A percentile compares a stretch with the other conserved stretches of the same genome.
Conservation (phyloP, 2,113 vertebrate genomes). For the Azemiops feae region DNA sequence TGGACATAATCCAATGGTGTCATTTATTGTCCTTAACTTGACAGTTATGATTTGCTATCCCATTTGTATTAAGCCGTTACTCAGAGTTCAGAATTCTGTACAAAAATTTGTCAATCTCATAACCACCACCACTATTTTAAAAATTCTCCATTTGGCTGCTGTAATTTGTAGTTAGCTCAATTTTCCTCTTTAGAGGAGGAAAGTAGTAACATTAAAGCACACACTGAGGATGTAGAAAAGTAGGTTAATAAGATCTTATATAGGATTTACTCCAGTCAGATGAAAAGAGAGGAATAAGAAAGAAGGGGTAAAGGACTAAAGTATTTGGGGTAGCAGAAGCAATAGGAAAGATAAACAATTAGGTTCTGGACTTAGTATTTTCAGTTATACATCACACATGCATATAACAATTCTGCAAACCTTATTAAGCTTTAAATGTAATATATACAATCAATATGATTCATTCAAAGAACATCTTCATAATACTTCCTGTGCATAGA, state of each 20-base stretch:
- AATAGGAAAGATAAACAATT: not conserved
- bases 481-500: not conserved
- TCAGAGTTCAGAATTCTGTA: not conserved
- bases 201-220: not conserved
- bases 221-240: not conserved
- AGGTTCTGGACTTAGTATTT: not conserved
- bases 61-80: not conserved
- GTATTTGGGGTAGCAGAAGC: not conserved
- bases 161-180: not conserved
- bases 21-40: no score
- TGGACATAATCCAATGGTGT: not conserved
- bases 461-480: not conserved
- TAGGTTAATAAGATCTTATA: not conserved
- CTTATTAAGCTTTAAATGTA: not conserved
- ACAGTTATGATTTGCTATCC: not conserved
- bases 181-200: not conserved
- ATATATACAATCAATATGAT: not conserved
- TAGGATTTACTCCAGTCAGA: not conserved
- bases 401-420: not conserved
- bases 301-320: not conserved
- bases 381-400: not conserved
- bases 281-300: constrained; percentile 24
- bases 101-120: not conserved
- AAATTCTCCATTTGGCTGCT: not conserved
- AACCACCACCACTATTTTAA: not conserved